Conservation (phyloP, 2,888 invertebrate species). For the Amphipoea lucens region DNA sequence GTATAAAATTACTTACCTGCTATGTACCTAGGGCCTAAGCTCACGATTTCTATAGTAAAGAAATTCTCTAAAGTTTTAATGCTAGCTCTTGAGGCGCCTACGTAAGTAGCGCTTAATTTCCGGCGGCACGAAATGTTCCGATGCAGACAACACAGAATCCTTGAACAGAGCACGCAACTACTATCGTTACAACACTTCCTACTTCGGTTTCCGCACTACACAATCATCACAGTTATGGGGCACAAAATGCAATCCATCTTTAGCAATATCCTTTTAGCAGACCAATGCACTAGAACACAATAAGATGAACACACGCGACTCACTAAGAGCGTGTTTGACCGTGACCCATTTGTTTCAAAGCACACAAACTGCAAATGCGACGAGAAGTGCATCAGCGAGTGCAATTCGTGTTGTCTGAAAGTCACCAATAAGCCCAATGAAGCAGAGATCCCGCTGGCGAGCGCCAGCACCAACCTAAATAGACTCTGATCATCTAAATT, state of each 20-base stretch:
- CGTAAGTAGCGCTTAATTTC: conserved; percentile 44
- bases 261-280: conserved; percentile 29
- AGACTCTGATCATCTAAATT: conserved; percentile 91
- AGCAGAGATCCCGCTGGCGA: conserved; percentile 90
- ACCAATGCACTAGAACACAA: conserved; percentile 47
- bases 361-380: conserved; percentile 81
- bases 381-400: conserved; percentile 89
- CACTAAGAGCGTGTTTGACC: conserved; percentile 50
- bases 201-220: conserved; percentile 54
- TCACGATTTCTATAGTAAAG: neutral
- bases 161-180: conserved; percentile 46
- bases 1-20: conserved; percentile 23
- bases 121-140: conserved; percentile 45
- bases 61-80: conserved; percentile 8
- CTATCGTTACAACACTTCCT: conserved; percentile 42
- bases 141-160: conserved; percentile 43
- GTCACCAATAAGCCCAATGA: conserved; percentile 91
- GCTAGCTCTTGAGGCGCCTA: conserved; percentile 18
- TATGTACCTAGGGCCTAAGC: neutral
- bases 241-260: conserved; percentile 43
- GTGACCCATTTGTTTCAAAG: conserved; percentile 74
- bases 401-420: conserved; percentile 90
- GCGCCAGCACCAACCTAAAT: conserved; percentile 90
- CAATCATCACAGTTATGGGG: conserved; percentile 34
- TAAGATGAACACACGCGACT: conserved; percentile 54